A percentile compares a stretch with the other conserved stretches of the same genome.
Evolutionary conservation across 2,888 invertebrate genomes (phyloP).

Genomic region (Andrena chrysosceles): DNA sequence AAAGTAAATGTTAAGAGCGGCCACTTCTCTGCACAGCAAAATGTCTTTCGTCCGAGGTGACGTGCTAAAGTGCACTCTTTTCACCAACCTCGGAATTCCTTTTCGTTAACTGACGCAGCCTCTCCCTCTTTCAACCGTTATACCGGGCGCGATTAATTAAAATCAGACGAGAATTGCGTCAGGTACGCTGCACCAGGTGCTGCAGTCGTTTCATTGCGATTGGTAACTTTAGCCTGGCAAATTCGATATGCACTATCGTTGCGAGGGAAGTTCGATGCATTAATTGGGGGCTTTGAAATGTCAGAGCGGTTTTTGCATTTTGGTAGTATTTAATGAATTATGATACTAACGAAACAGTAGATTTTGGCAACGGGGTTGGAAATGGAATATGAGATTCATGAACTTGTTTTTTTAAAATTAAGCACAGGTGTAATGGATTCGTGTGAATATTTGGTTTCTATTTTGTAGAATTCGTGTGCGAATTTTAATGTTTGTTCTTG

Average conservation of each 20-base stretch:
- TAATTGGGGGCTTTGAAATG: background rate
- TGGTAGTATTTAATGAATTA: too few species aligned
- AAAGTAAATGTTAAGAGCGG: conserved; percentile 70
- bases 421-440: too few species aligned
- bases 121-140: background rate
- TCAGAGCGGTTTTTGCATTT: too few species aligned
- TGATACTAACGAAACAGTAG: too few species aligned
- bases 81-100: conserved; percentile 73
- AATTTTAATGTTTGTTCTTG: too few species aligned
- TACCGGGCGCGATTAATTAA: conserved; percentile 3
- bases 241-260: background rate
- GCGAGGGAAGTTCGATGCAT: background rate
- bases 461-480: too few species aligned
- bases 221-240: background rate
- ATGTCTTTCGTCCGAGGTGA: conserved; percentile 68
- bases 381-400: too few species aligned
- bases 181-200: conserved; percentile 18
- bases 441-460: too few species aligned
- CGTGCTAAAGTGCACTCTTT: conserved; percentile 69
- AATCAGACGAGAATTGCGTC: background rate
- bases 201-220: conserved; percentile 38
- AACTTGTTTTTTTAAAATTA: too few species aligned
- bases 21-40: conserved; percentile 63
- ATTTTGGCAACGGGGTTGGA: too few species aligned
- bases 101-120: conserved; percentile 71